Base-by-base conservation (phyloP, 2,888 invertebrate species). In the Loripinus fragilis region DNA sequence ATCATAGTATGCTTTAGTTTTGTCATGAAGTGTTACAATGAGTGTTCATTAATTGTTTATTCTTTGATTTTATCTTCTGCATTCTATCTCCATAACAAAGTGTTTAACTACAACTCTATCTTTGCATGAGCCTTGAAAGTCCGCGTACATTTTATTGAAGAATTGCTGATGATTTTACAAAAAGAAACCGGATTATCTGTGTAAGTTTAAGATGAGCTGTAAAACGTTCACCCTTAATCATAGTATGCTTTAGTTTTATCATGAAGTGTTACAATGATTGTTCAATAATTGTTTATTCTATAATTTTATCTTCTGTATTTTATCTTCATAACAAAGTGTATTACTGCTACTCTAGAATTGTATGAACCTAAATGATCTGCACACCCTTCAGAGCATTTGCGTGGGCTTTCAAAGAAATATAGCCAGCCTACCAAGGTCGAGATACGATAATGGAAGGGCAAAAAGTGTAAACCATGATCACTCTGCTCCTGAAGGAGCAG, bases 11-110 rank as follows among this genome's bases (percentile, higher is more conserved):
- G 38, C 42, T 25, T 67, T 52, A 50, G 42, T 20, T 42, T 76
- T 79, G 75, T 79, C 78, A 64, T 52, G 33, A 45, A 73, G 79
- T 79, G 67, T 79, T 79, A 76, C 67, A 64, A 72, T 71, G 55
- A 77, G 74, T 76, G 76, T 76, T 71, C 71, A 80, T 50, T 71
- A 25, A 68, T 48, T 77, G 68, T 77, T 77, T 77, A 77, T 71
- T 64, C 45, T 69, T 66, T 69, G 55, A 74, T 71, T 81, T 72
- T 73, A 75, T 69, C 70, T 71, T 70, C 38, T 33, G 55, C 28
- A 23, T 65, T 71, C 66, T 76, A 64, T 73, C 41, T 60, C 66
- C 25, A n/a, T 45, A 48, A 38, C 33, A 35, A 28, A 65, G 41
- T 71, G 72, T 79, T 35, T 41, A 25, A 45, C 70, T 68, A 71